Conservation (phyloP, 2,113 vertebrate species). For the Malaclemys terrapin region DNA sequence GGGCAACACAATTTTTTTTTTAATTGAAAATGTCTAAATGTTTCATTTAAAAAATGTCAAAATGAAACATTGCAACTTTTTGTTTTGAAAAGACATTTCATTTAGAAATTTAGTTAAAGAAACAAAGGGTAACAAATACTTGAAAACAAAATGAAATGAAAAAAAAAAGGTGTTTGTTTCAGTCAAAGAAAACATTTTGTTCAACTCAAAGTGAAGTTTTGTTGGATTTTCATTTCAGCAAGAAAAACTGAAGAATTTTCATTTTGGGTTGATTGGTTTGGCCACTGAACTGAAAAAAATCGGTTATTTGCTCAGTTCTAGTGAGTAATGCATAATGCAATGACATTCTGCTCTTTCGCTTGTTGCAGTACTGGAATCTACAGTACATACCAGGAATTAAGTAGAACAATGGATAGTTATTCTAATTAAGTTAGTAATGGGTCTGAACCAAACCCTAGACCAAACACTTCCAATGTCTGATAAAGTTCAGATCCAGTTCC, state of each 20-base stretch:
- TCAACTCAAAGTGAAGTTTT: background rate
- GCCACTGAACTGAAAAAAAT: background rate
- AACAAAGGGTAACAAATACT: background rate
- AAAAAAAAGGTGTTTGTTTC: background rate
- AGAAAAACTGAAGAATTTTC: background rate
- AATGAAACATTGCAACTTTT: background rate
- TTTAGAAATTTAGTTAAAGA: background rate
- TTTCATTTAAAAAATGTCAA: background rate
- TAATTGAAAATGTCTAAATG: background rate
- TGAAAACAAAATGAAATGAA: background rate
- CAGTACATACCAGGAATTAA: background rate
- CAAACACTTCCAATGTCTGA: background rate
- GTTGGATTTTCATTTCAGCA: background rate
- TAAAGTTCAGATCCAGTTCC: background rate
- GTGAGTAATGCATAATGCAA: background rate
- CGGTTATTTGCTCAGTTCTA: background rate
- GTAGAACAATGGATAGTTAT: background rate
- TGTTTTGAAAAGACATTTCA: background rate
- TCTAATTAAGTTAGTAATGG: background rate
- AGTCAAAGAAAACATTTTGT: background rate
- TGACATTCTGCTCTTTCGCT: background rate
- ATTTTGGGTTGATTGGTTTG: background rate
- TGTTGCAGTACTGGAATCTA: background rate
- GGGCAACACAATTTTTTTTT: background rate
- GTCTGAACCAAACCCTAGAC: background rate